Evolutionary conservation across 2,888 invertebrate species (phyloP), one percentile per base, ranked within the genome.

Genomic region (Andrena praecox): DNA sequence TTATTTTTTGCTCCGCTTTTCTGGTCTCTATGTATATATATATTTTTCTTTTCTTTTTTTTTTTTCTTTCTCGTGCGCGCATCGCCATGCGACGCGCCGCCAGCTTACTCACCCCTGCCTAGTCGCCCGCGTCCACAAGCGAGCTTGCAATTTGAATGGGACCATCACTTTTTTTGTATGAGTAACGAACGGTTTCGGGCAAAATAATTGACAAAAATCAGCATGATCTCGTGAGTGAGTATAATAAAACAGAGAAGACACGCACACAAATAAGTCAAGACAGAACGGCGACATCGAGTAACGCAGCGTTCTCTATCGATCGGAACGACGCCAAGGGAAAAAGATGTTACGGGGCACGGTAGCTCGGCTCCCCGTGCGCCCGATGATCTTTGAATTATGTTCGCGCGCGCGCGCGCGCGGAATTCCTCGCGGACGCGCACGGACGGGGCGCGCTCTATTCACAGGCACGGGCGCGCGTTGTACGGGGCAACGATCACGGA

Each of bases 51-150:
- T 66, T 60, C n/a, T 76, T 56, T 70, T 78, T 24, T 70, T 69
- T 72, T 79, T 71, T 73, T 66, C 10, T 56, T 56, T 56, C 24
- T 56, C 56, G 56, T 27, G 56, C 79, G 54, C 81, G 84, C 85
- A 90, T 91, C 90, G 89, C 84, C 79, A 89, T 90, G 91, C 93
- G 91, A 92, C 92, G 93, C 93, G 90, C 91, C 93, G 93, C 92
- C 91, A 92, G 93, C 93, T 93, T 92, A 93, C 91, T 93, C 93
- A 93, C 93, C 91, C 91, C 91, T 91, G 92, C 92, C 91, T 88
- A 87, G 89, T 84, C 87, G 89, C 89, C 89, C 90, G 90, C 87
- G 88, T 91, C 90, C 90, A 90, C 88, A 89, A 90, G 91, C 90
- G 89, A 91, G 89, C 89, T 91, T 90, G 89, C 87, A 91, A 89